Conservation (phyloP, 2,888 invertebrate species). For the Drosophila mercatorum region DNA sequence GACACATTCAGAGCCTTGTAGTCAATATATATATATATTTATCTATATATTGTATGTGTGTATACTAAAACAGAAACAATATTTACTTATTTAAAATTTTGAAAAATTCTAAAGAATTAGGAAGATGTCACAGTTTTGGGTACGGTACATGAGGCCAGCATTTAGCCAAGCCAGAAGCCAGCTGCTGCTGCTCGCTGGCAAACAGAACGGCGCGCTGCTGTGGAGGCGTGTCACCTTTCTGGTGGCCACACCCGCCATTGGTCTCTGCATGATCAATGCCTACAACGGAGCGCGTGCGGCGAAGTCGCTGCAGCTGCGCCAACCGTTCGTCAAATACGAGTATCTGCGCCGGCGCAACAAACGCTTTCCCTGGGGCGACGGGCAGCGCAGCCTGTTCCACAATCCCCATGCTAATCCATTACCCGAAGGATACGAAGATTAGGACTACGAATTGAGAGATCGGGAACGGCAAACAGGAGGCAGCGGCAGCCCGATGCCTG, state of each 20-base stretch:
- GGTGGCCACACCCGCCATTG: constrained; percentile 91
- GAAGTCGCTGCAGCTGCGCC: constrained; percentile 83
- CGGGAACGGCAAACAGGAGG: background rate
- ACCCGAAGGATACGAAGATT: constrained; percentile 90
- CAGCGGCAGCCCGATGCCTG: background rate
- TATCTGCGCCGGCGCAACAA: constrained; percentile 91
- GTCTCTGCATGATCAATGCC: constrained; percentile 89
- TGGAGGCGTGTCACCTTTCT: constrained; percentile 92
- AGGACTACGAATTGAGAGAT: background rate
- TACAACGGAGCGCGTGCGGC: constrained; percentile 82
- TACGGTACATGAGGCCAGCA: constrained; percentile 33
- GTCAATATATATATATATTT: constrained; percentile 8
- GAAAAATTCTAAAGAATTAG: constrained; percentile 8
- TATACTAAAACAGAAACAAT: constrained; percentile 1
- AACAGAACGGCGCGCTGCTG: constrained; percentile 85
- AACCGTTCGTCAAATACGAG: constrained; percentile 90
- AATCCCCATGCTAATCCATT: constrained; percentile 91
- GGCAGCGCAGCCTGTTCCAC: constrained; percentile 93
- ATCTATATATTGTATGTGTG: constrained; percentile 13
- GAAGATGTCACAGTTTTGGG: constrained; percentile 51
- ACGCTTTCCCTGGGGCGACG: constrained; percentile 97
- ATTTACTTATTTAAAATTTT: constrained; percentile 7
- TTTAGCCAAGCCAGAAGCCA: constrained; percentile 16
- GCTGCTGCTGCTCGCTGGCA: constrained; percentile 7
- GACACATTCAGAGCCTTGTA: constrained; percentile 21